Evolutionary conservation across 30 jellyfish, hydroid and myxozoan genomes (phyloP).

Genomic region (Clytia hemisphaerica): DNA sequence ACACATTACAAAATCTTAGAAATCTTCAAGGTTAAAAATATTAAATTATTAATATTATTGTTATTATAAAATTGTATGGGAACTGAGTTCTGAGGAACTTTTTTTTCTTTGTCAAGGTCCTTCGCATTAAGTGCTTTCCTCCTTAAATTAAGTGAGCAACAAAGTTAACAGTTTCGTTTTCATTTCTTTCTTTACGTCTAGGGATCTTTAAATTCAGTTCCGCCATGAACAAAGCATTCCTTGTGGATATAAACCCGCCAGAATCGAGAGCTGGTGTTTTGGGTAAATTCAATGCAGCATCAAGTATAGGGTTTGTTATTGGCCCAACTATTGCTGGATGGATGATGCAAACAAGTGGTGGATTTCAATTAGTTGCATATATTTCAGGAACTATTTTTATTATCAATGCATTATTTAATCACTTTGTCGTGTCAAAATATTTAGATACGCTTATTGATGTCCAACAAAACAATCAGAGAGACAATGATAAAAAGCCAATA

Average conservation of each 20-base stretch:
- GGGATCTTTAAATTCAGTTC: slow-evolving; percentile 89
- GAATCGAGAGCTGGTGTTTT: slow-evolving; percentile 63
- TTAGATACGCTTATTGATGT: slow-evolving; percentile 4
- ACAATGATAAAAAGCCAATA: too few species aligned
- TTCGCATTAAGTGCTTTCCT: neutral
- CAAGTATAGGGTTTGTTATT: slow-evolving; percentile 80
- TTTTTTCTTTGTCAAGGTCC: too few species aligned
- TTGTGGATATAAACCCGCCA: slow-evolving; percentile 67
- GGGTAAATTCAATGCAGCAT: slow-evolving; percentile 65
- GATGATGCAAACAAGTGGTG: slow-evolving; percentile 51
- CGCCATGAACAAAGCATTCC: slow-evolving; percentile 66
- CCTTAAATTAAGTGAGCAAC: neutral
- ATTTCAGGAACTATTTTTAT: slow-evolving; percentile 52
- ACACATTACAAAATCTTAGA: too few species aligned
- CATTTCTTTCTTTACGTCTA: slow-evolving; percentile 1
- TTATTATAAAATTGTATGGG: too few species aligned
- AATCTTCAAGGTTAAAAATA: too few species aligned
- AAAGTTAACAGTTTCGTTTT: neutral
- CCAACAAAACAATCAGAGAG: too few species aligned
- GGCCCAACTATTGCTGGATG: slow-evolving; percentile 95
- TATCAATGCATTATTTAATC: slow-evolving; percentile 51
- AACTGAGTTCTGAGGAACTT: too few species aligned
- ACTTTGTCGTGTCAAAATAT: slow-evolving; percentile 3
- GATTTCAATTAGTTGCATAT: slow-evolving; percentile 64
- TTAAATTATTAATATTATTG: too few species aligned